A percentile compares a stretch with the other conserved stretches of the same genome.
phyloP scores from a whole-genome alignment of 2,113 vertebrate genomes.

The Anolis carolinensis region DNA sequence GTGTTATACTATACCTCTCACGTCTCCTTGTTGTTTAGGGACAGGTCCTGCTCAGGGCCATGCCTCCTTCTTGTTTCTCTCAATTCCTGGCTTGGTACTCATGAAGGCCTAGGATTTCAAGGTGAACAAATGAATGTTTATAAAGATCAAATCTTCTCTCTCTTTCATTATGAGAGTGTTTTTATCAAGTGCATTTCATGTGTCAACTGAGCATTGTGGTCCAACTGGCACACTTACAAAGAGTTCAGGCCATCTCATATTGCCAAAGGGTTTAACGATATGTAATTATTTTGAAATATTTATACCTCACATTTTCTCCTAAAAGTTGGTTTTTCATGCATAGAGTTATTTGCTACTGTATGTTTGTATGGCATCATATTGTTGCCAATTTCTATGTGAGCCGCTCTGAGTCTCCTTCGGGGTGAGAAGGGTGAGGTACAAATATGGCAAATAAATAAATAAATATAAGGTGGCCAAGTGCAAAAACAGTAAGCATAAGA shows the following conservation, averaged over 20 bases:
- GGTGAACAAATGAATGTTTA: slow-evolving; percentile 18
- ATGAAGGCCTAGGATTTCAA: slow-evolving; percentile 57
- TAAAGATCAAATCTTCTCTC: not conserved
- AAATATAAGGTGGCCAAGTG: not conserved
- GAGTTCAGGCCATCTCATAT: not conserved
- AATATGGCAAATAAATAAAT: no score
- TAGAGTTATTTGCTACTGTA: no score
- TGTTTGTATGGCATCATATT: no score
- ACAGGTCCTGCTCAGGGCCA: slow-evolving; percentile 54
- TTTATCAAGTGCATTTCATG: not conserved
- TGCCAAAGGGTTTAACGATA: not conserved
- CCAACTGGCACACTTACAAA: not conserved
- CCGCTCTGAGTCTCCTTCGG: no score
- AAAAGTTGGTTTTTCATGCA: no score
- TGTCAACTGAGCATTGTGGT: not conserved
- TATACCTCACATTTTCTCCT: not conserved
- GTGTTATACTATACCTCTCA: slow-evolving; percentile 49
- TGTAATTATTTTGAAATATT: not conserved
- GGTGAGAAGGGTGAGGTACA: no score
- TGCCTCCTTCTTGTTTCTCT: slow-evolving; percentile 6
- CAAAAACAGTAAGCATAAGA: not conserved
- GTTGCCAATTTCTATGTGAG: no score
- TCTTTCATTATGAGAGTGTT: not conserved
- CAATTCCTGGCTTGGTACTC: slow-evolving; percentile 54
- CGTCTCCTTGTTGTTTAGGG: slow-evolving; percentile 22